phyloP scores from a whole-genome alignment of 2,888 invertebrate species.

The Tenthredo amoena region DNA sequence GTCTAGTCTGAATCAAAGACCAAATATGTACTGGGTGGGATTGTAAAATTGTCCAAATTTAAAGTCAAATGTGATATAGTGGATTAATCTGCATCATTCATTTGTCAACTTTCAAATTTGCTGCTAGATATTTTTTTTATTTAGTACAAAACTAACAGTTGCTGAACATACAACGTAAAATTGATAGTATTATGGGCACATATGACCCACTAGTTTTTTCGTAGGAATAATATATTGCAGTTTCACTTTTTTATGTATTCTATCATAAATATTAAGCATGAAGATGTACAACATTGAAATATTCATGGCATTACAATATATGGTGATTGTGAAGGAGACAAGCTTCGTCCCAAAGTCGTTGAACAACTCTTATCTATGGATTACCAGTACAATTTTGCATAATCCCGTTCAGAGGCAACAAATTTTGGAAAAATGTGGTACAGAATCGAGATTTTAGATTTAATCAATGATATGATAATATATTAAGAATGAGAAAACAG shows the following conservation, averaged over 20 bases:
- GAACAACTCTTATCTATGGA: not conserved
- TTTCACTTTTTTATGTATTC: not conserved
- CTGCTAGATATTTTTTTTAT: not conserved
- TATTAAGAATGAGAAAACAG: constrained; percentile 36
- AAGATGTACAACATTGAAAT: not conserved
- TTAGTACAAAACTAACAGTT: not conserved
- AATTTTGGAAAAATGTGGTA: not conserved
- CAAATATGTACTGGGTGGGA: not conserved
- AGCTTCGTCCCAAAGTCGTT: not conserved
- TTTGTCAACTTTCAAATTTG: not conserved
- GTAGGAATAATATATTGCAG: not conserved
- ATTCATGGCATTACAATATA: not conserved
- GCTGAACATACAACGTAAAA: not conserved
- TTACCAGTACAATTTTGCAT: not conserved
- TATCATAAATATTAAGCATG: not conserved
- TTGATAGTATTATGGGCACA: not conserved
- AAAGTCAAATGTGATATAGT: not conserved
- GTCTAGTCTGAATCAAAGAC: not conserved
- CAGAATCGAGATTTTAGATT: not conserved
- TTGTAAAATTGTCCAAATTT: not conserved
- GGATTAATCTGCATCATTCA: not conserved
- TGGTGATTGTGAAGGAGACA: not conserved
- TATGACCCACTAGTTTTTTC: not conserved
- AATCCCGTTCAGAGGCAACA: not conserved
- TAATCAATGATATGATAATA: not conserved